phyloP scores from a whole-genome alignment of 2,888 invertebrate species.

The Drosophila quinaria region DNA sequence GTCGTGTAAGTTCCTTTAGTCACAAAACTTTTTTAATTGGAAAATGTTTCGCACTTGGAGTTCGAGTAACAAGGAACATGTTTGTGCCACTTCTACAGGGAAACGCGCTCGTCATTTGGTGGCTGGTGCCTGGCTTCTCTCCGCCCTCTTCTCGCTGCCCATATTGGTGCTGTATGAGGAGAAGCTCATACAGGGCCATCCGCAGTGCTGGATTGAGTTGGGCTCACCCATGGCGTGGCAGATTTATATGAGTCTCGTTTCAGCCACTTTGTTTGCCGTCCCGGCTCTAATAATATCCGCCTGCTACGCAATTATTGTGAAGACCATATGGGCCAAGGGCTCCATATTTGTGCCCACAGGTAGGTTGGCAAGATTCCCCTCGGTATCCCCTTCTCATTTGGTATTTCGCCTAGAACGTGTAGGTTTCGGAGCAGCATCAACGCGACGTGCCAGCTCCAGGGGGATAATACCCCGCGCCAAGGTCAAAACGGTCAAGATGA shows the following conservation, averaged over 20 bases:
- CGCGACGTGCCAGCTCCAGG: constrained; percentile 93
- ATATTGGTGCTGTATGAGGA: constrained; percentile 93
- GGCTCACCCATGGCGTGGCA: constrained; percentile 92
- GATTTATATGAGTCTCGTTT: constrained; percentile 94
- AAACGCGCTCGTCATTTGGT: constrained; percentile 93
- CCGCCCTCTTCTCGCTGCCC: constrained; percentile 93
- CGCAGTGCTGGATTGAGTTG: constrained; percentile 96
- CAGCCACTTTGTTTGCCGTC: constrained; percentile 92
- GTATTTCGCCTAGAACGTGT: constrained; percentile 66
- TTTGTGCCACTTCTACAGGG: constrained; percentile 87
- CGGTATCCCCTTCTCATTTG: constrained; percentile 16
- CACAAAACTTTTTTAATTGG: constrained; percentile 77
- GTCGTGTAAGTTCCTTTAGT: constrained; percentile 92
- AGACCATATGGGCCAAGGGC: constrained; percentile 95
- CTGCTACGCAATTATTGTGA: constrained; percentile 96
- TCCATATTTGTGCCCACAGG: constrained; percentile 85
- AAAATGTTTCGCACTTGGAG: constrained; percentile 57
- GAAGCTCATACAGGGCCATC: constrained; percentile 90
- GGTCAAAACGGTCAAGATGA: constrained; percentile 99
- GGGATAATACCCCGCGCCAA: constrained; percentile 98
- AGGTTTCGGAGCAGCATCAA: constrained; percentile 86
- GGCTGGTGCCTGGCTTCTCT: constrained; percentile 93
- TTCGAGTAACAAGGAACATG: constrained; percentile 31
- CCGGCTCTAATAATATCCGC: constrained; percentile 95
- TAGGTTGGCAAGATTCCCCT: constrained; percentile 32